Conservation (phyloP, 1,140 invertebrate species). For the Drosophila nasuta region DNA sequence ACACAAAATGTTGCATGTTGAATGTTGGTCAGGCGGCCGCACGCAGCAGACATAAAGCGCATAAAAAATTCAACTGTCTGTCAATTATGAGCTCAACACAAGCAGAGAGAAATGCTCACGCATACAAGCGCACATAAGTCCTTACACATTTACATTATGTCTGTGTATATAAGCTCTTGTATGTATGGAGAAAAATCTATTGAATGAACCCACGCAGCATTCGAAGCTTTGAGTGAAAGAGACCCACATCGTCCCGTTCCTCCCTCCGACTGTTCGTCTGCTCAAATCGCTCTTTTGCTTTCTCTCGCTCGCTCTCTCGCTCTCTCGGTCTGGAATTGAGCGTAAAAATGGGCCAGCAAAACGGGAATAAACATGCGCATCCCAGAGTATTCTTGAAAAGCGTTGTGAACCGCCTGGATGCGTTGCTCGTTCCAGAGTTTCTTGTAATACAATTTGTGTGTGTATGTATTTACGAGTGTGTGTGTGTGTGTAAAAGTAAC, state of each 20-base stretch:
- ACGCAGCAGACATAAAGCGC: conserved; percentile 54
- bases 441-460: conserved; percentile 20
- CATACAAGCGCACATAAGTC: conserved; percentile 1
- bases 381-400: conserved; percentile 78
- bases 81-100: conserved; percentile 70
- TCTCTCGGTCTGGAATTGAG: conserved; percentile 71
- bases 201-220: conserved; percentile 70
- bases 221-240: conserved; percentile 74
- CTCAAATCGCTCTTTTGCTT: conserved; percentile 2
- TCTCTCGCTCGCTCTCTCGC: conserved; percentile 9
- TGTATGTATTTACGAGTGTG: neutral
- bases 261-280: conserved; percentile 11
- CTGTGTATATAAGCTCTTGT: conserved; percentile 1
- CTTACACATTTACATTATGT: conserved; percentile 13
- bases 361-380: conserved; percentile 82
- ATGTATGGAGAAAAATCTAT: conserved; percentile 52
- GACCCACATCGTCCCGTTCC: conserved; percentile 26
- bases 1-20: neutral
- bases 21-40: conserved; percentile 10
- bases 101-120: conserved; percentile 54
- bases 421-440: conserved; percentile 67
- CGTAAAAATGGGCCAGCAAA: conserved; percentile 58
- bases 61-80: conserved; percentile 76
- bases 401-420: conserved; percentile 51
- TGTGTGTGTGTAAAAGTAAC: conserved; percentile 34